Base-by-base conservation (phyloP, 2,888 invertebrate genomes). In the Trichacis sp. region DNA sequence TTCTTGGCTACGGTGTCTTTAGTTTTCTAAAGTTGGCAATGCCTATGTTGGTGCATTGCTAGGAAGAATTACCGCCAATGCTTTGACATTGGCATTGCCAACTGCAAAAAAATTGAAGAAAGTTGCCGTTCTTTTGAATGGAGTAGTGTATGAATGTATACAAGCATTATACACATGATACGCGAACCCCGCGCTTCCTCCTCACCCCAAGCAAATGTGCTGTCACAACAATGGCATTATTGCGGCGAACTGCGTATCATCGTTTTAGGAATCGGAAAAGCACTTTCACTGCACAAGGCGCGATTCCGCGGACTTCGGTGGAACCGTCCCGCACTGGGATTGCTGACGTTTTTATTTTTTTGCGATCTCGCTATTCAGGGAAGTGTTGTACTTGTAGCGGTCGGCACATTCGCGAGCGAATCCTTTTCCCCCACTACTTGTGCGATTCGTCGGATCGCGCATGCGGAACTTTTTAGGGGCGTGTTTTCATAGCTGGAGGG, bases 221-320 rank as follows among this genome's bases (percentile, higher is more conserved):
- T 77, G 78, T 77, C 77, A 80, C 76, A 79, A 77, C 77, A 76
- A 78, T 75, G 70, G 58, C 70, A 73, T 73, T 72, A 73, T 69
- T 69, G 65, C 53, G 53, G 46, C 38, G 52, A 64, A 58, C 64
- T 71, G 68, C 70, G 73, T 58, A 74, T 3, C 8, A 1, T 3
- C 18, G 6, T 46, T 58, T 14, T 56, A 11, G 33, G 30, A 20
- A 38, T 24, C 53, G 52, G 45, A 20, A 48, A 20, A 29, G 24
- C 53, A 33, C 36, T 29, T 36, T 46, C 14, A 11, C 33, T 20
- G 51, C 36, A 1, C 48, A 9, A 48, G 17, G 14, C 14, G 15
- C 48, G 24, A 33, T 30, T 47, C 33, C 52, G 29, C 69, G 70
- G 51, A 62, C 67, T 70, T 29, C 48, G 70, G 75, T 77, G 75